Conservation (phyloP, 1,140 invertebrate species). For the Drosophila neocordata region DNA sequence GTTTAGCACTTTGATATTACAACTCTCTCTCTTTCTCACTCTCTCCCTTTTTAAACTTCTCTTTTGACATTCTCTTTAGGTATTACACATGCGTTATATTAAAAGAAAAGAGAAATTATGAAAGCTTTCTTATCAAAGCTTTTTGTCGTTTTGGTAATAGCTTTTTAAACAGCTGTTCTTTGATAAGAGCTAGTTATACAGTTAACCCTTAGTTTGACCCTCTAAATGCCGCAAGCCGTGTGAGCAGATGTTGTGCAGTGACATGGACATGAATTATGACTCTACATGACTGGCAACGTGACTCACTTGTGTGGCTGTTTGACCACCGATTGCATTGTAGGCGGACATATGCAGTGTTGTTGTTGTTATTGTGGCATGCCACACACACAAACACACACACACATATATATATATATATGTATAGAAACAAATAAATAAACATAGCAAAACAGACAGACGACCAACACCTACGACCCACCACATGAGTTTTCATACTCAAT, state of each 20-base stretch:
- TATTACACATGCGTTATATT: conserved; percentile 54
- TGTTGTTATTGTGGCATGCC: conserved; percentile 74
- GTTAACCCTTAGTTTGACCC: conserved; percentile 65
- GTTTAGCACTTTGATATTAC: neutral
- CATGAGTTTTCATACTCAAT: conserved; percentile 73
- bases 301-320: conserved; percentile 67
- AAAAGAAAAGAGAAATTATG: conserved; percentile 16
- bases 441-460: conserved; percentile 60
- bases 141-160: conserved; percentile 20
- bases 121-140: conserved; percentile 70
- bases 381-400: conserved; percentile 41
- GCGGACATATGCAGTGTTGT: conserved; percentile 69
- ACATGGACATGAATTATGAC: conserved; percentile 61
- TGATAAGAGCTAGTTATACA: conserved; percentile 39
- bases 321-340: conserved; percentile 48
- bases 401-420: conserved; percentile 29
- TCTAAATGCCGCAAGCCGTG: conserved; percentile 14
- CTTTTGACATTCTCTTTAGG: neutral
- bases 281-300: conserved; percentile 63
- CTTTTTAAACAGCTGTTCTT: conserved; percentile 60
- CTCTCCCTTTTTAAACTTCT: conserved; percentile 13
- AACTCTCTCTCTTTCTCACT: conserved; percentile 17
- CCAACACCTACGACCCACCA: conserved; percentile 77
- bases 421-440: conserved; percentile 36
- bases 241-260: conserved; percentile 41